A percentile compares a stretch with the other conserved stretches of the same genome.
phyloP scores from a whole-genome alignment of 30 jellyfish, hydroid and myxozoan species.

The Turritopsis dohrnii region DNA sequence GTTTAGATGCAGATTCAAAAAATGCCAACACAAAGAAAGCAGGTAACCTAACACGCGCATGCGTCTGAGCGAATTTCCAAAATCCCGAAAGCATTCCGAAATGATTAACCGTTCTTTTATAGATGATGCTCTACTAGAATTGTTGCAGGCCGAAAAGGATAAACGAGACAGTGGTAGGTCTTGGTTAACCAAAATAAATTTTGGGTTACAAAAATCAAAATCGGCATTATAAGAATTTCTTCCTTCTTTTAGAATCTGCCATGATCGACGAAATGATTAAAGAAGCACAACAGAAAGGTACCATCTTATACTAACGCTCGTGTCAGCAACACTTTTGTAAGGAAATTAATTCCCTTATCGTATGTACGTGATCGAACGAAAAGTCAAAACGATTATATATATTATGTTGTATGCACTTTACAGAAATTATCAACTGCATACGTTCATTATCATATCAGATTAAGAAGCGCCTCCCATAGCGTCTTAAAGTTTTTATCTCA shows the following conservation, averaged over 20 bases:
- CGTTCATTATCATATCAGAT: neutral
- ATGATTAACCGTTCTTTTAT: neutral
- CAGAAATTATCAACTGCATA: neutral
- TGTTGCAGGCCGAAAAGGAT: neutral
- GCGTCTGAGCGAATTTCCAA: too few relatives aligned
- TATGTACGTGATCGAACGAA: neutral
- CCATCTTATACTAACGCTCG: neutral
- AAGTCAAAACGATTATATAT: neutral
- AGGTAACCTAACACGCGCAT: neutral
- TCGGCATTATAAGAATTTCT: neutral
- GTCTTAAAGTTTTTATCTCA: neutral
- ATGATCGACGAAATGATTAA: neutral
- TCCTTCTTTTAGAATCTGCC: neutral
- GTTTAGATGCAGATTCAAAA: too few relatives aligned
- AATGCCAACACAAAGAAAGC: too few relatives aligned
- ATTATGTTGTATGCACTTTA: neutral
- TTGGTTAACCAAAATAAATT: neutral
- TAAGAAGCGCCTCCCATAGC: neutral
- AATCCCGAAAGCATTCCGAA: too few relatives aligned
- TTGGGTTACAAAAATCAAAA: neutral
- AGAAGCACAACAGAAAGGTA: neutral
- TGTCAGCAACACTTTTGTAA: neutral
- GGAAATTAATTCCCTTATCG: neutral
- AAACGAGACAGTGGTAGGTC: neutral
- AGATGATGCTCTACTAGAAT: neutral